Evolutionary conservation across 2,888 invertebrate genomes (phyloP).

Genomic region (Agrochola circellaris): DNA sequence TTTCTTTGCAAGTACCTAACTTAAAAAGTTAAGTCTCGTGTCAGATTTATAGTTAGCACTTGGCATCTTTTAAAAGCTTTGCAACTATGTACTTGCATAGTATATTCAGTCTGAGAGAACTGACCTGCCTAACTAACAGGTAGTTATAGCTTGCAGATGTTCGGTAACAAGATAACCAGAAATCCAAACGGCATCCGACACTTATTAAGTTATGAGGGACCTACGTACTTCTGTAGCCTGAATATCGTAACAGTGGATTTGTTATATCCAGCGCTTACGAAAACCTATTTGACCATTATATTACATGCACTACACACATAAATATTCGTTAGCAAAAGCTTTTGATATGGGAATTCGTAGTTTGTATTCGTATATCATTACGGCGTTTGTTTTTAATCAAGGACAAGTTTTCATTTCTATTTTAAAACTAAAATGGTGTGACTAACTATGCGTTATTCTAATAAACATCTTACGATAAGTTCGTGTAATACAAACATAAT

Average conservation of each 20-base stretch:
- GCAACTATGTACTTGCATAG: no score
- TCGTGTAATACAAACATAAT: neutral
- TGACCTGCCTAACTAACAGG: constrained; percentile 34
- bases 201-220: constrained; percentile 36
- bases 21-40: neutral
- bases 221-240: neutral
- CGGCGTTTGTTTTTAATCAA: neutral
- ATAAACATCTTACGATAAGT: neutral
- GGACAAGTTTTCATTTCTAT: neutral
- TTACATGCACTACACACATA: neutral
- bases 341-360: neutral
- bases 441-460: neutral
- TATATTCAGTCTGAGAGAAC: constrained; percentile 7
- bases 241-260: constrained; percentile 6
- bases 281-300: neutral
- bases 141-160: constrained; percentile 16
- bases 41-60: neutral
- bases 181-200: constrained; percentile 25
- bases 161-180: constrained; percentile 41
- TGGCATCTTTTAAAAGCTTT: neutral
- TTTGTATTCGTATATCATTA: neutral
- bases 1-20: neutral
- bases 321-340: neutral
- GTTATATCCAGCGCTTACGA: neutral
- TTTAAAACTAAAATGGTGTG: neutral